Conservation (phyloP, 2,113 vertebrate genomes). For the Gnathonemus longibarbis region DNA sequence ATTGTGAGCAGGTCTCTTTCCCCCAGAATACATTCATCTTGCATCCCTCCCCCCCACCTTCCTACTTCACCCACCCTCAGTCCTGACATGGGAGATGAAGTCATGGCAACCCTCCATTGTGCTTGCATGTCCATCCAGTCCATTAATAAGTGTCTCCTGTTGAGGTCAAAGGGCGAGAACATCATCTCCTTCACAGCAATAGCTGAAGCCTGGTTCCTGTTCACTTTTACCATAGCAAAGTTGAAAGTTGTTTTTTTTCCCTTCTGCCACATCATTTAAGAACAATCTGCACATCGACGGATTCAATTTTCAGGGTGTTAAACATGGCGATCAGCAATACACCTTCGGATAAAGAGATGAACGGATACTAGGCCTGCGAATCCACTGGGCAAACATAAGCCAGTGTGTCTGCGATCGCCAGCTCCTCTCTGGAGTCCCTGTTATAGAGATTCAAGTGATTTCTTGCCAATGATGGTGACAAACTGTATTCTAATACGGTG, state of each 20-base stretch:
- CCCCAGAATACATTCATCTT: not conserved
- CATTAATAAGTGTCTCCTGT: not conserved
- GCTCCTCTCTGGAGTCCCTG: not conserved
- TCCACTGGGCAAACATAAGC: not conserved
- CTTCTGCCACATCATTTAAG: not conserved
- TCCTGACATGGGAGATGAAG: not conserved
- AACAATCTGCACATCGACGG: not conserved
- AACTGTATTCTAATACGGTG: not conserved
- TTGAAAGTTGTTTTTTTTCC: not conserved
- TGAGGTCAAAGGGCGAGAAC: not conserved
- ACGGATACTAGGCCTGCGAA: not conserved
- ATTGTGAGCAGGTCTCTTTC: not conserved
- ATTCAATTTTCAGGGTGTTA: not conserved
- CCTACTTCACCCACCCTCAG: constrained; percentile 11
- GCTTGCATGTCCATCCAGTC: not conserved
- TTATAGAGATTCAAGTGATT: constrained; percentile 2
- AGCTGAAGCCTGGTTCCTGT: not conserved
- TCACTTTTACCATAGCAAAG: not conserved
- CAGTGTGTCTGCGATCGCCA: not conserved
- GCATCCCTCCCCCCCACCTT: constrained; percentile 19
- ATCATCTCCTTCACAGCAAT: not conserved
- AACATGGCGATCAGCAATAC: not conserved
- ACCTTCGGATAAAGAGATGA: not conserved
- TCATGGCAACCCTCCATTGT: not conserved
- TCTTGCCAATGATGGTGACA: not conserved